Percentiles rank a stretch among this genome's conserved stretches.
Evolutionary conservation across 1,140 invertebrate species (phyloP).

Genomic region (Aphidius ervi): DNA sequence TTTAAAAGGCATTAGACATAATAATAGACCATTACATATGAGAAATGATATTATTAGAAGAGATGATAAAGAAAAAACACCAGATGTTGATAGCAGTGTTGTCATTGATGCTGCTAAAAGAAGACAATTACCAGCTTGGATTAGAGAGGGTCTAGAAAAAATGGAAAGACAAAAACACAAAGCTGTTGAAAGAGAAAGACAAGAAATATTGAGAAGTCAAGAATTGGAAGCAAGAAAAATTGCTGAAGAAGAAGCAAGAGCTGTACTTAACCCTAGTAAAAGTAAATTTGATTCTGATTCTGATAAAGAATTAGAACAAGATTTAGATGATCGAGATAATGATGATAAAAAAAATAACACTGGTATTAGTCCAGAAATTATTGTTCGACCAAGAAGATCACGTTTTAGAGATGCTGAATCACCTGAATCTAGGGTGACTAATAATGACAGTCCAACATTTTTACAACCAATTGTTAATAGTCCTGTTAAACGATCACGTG

Average conservation of each 20-base stretch:
- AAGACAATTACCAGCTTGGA: constrained; percentile 91
- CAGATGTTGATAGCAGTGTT: constrained; percentile 46
- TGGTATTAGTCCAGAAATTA: constrained; percentile 45
- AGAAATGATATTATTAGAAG: constrained; percentile 38
- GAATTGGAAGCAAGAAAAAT: constrained; percentile 59
- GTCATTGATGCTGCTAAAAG: constrained; percentile 81
- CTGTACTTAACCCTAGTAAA: constrained; percentile 62
- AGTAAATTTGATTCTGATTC: constrained; percentile 74
- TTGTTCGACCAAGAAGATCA: constrained; percentile 44
- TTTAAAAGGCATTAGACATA: constrained; percentile 41
- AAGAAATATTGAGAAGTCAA: constrained; percentile 62
- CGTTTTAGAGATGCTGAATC: constrained; percentile 49
- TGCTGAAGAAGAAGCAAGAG: constrained; percentile 60
- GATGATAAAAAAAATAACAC: constrained; percentile 37
- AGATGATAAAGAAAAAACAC: constrained; percentile 47
- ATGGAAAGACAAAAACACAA: constrained; percentile 94
- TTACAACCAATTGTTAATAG: constrained; percentile 24
- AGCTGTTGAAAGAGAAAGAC: constrained; percentile 74
- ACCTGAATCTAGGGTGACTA: constrained; percentile 31
- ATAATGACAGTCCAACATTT: constrained; percentile 33
- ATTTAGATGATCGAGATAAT: constrained; percentile 33
- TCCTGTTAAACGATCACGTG: constrained; percentile 42
- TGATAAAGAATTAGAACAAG: constrained; percentile 54
- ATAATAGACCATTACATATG: constrained; percentile 37
- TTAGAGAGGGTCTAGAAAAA: constrained; percentile 92